Conservation (phyloP, 2,797 vertebrate species). For the Pterois miles region DNA sequence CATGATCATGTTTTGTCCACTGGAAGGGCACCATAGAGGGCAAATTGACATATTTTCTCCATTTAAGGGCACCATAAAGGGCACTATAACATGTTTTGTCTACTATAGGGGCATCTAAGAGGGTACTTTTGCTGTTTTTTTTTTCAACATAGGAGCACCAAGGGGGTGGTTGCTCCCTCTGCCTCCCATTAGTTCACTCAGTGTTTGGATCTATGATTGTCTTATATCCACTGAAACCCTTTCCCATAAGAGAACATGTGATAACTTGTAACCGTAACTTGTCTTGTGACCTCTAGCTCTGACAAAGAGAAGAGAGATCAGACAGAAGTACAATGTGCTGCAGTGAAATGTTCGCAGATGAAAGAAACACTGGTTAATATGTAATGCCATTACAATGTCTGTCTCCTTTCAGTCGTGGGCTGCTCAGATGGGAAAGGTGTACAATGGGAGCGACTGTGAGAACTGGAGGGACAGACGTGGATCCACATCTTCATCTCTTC, state of each 20-base stretch:
- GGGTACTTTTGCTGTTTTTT: no score
- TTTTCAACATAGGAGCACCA: no score
- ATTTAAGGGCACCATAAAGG: no score
- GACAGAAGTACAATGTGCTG: constrained; percentile 19
- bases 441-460: constrained; percentile 80
- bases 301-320: constrained; percentile 12
- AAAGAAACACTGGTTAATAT: constrained; percentile 4
- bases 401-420: constrained; percentile 65
- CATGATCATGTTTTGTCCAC: no score
- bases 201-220: neutral
- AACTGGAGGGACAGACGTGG: constrained; percentile 87
- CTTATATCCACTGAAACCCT: neutral
- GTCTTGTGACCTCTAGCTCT: neutral
- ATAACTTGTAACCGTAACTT: constrained; percentile 16
- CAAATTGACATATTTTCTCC: no score
- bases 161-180: no score
- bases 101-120: no score
- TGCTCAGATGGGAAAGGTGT: constrained; percentile 65
- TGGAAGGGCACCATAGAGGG: no score
- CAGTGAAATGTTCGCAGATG: constrained; percentile 15
- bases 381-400: neutral
- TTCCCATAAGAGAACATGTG: neutral
- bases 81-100: no score
- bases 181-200: no score
- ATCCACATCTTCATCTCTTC: constrained; percentile 67